Conservation (phyloP, 2,888 invertebrate species). For the Hololepta plana region DNA sequence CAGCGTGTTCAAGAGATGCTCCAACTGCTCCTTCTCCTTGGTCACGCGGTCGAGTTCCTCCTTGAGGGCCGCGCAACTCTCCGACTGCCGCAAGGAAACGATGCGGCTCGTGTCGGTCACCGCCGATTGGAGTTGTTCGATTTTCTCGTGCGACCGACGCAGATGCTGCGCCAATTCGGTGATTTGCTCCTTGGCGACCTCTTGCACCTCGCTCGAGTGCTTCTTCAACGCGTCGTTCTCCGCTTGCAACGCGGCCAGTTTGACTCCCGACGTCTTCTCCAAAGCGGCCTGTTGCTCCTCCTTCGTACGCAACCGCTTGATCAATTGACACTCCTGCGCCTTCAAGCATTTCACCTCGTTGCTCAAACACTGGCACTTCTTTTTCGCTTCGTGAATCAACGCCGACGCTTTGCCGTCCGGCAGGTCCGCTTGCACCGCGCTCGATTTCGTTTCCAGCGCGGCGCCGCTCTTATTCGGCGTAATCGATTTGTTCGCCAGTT, state of each 20-base stretch:
- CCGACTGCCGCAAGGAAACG: slow-evolving; percentile 5
- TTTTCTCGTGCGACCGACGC: slow-evolving; percentile 13
- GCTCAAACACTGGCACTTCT: slow-evolving; percentile 2
- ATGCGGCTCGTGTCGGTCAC: slow-evolving; percentile 4
- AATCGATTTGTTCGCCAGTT: slow-evolving; percentile 18
- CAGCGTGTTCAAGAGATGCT: neutral
- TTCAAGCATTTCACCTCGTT: slow-evolving; percentile 7
- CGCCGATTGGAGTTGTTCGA: slow-evolving; percentile 10
- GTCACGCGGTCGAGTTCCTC: slow-evolving; percentile 4
- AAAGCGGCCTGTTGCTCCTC: slow-evolving; percentile 5
- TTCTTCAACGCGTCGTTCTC: slow-evolving; percentile 21
- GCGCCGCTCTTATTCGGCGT: slow-evolving; percentile 14
- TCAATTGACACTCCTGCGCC: slow-evolving; percentile 5
- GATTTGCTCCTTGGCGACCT: slow-evolving; percentile 21
- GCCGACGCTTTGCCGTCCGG: neutral
- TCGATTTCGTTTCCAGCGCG: slow-evolving; percentile 1
- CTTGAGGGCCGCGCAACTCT: slow-evolving; percentile 6
- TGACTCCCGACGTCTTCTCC: slow-evolving; percentile 13
- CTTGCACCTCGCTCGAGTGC: slow-evolving; percentile 20
- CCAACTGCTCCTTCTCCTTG: slow-evolving; percentile 1
- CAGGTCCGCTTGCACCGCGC: neutral
- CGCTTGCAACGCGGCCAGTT: slow-evolving; percentile 6
- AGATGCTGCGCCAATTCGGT: slow-evolving; percentile 18
- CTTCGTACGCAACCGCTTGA: slow-evolving; percentile 10
- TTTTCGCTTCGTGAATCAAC: slow-evolving; percentile 3